Evolutionary conservation across 2,113 vertebrate species (phyloP).

Genomic region (Myrmecophaga tridactyla): DNA sequence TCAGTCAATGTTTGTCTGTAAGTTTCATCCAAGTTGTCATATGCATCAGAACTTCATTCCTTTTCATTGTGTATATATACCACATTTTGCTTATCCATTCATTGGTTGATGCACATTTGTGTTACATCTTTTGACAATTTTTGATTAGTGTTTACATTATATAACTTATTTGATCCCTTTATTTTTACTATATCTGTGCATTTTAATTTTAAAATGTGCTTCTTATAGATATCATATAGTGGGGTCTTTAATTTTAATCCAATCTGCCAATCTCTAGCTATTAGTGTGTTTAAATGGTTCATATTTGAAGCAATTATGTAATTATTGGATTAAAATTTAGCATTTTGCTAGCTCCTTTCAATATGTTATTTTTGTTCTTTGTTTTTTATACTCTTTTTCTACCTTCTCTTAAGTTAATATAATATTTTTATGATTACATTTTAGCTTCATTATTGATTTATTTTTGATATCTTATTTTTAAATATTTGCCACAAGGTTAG

Average conservation of each 20-base stretch:
- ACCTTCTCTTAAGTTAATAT: not conserved
- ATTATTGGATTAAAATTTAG: not conserved
- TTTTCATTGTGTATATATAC: too few species aligned
- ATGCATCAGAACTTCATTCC: too few species aligned
- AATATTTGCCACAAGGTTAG: not conserved
- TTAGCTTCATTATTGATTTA: not conserved
- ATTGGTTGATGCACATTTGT: too few species aligned
- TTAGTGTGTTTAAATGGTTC: not conserved
- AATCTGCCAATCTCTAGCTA: not conserved
- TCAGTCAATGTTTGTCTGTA: too few species aligned
- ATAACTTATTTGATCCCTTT: not conserved
- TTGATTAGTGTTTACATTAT: not conserved
- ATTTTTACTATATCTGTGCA: not conserved
- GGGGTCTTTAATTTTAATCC: not conserved
- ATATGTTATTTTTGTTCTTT: not conserved
- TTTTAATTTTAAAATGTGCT: not conserved
- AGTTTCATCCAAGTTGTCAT: too few species aligned
- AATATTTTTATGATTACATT: not conserved
- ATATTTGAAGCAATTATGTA: not conserved
- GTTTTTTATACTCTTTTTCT: not conserved
- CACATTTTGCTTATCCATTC: too few species aligned
- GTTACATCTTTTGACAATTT: too few species aligned
- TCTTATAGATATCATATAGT: not conserved
- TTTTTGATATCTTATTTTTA: not conserved
- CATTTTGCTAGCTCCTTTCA: not conserved